Conservation (phyloP, 2,888 invertebrate species). For the Tridacna crocea region DNA sequence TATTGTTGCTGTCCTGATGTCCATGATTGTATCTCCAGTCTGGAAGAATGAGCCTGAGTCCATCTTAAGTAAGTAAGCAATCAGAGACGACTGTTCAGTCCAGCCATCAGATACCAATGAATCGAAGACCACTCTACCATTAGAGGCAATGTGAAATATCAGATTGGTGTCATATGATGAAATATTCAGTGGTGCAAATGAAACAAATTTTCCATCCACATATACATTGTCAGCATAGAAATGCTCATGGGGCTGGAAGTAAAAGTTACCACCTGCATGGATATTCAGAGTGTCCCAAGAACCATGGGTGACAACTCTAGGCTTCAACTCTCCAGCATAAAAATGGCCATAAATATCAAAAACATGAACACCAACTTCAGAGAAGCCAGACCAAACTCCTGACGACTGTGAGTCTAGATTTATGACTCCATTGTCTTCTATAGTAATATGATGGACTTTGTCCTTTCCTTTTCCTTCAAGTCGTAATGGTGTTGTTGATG, state of each 20-base stretch:
- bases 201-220: constrained; percentile 56
- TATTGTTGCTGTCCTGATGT: constrained; percentile 38
- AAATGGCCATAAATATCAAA: constrained; percentile 63
- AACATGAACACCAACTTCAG: constrained; percentile 55
- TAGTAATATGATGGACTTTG: constrained; percentile 51
- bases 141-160: constrained; percentile 39
- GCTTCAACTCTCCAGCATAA: constrained; percentile 58
- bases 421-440: constrained; percentile 61
- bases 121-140: constrained; percentile 54
- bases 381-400: constrained; percentile 59
- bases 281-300: constrained; percentile 67
- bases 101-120: constrained; percentile 49
- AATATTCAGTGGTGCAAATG: constrained; percentile 54
- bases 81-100: constrained; percentile 45
- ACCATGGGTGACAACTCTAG: constrained; percentile 43
- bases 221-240: constrained; percentile 58
- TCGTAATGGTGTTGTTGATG: constrained; percentile 57
- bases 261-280: constrained; percentile 50
- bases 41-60: constrained; percentile 54
- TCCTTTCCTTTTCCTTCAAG: constrained; percentile 55
- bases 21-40: constrained; percentile 57
- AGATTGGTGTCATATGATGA: constrained; percentile 23
- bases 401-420: constrained; percentile 63
- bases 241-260: constrained; percentile 62
- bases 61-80: constrained; percentile 46